A percentile compares a stretch with the other conserved stretches of the same genome.
Conservation (phyloP, 1,140 invertebrate genomes). For the Saccostrea glomerata region DNA sequence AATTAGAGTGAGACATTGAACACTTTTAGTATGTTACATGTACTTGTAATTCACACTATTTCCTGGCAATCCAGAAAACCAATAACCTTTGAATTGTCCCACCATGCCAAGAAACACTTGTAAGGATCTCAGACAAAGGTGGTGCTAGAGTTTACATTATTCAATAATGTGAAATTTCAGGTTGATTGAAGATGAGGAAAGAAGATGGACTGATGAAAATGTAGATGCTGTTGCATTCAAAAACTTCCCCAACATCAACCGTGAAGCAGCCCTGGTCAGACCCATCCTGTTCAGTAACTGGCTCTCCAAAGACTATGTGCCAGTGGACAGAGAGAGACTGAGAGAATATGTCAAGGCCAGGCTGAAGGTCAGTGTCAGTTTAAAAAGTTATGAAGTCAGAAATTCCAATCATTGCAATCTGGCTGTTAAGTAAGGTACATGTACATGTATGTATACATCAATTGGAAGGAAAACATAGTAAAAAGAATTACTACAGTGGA, state of each 20-base stretch:
- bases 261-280: constrained; percentile 89
- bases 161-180: constrained; percentile 74
- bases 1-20: neutral
- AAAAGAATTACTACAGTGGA: too few species aligned
- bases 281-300: constrained; percentile 99
- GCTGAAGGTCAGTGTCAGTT: constrained; percentile 85
- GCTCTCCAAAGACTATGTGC: constrained; percentile 98
- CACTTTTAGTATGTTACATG: too few species aligned
- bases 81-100: too few species aligned
- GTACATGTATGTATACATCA: too few species aligned
- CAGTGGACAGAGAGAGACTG: constrained; percentile 96
- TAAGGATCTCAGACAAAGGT: neutral
- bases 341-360: constrained; percentile 98
- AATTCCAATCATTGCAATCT: too few species aligned
- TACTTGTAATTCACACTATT: too few species aligned
- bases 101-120: too few species aligned
- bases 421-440: too few species aligned
- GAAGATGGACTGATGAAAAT: constrained; percentile 98
- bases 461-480: too few species aligned
- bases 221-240: constrained; percentile 96
- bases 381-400: too few species aligned
- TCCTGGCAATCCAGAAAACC: too few species aligned
- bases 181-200: constrained; percentile 95
- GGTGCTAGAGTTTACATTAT: neutral
- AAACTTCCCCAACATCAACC: constrained; percentile 96